Percentiles rank a stretch among this genome's conserved stretches.
Evolutionary conservation across 2,113 vertebrate genomes (phyloP).

Genomic region (Erythrocebus patas): DNA sequence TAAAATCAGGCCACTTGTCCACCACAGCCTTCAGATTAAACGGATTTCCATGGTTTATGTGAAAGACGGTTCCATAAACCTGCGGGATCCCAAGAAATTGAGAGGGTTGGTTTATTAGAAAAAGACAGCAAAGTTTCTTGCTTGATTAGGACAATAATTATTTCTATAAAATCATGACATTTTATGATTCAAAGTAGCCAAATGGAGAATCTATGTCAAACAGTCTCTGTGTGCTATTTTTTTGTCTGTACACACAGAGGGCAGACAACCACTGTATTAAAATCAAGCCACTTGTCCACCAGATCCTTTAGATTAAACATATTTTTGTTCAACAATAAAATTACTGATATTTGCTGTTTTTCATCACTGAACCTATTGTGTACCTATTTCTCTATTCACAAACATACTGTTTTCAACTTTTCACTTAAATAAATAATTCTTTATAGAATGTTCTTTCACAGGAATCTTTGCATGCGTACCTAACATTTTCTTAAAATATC

Average conservation of each 20-base stretch:
- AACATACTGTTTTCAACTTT: not conserved
- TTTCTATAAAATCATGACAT: not conserved
- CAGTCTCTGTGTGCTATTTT: not conserved
- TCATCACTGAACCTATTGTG: not conserved
- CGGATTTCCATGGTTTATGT: conserved; percentile 63
- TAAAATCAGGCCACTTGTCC: conserved; percentile 73
- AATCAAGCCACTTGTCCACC: conserved; percentile 72
- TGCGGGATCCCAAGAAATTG: not conserved
- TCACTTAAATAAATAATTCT: not conserved
- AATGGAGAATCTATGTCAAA: not conserved
- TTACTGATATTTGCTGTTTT: not conserved
- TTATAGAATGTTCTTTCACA: not conserved
- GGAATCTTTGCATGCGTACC: not conserved
- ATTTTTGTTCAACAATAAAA: conserved; percentile 19
- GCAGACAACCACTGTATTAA: conserved; percentile 59
- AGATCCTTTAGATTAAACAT: conserved; percentile 63
- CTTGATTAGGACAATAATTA: not conserved
- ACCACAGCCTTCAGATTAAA: conserved; percentile 67
- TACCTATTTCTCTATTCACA: not conserved
- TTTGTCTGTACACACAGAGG: not conserved
- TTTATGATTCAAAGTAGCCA: not conserved
- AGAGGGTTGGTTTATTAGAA: not conserved
- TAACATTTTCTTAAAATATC: not conserved
- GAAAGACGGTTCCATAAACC: conserved; percentile 65
- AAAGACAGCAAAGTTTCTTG: not conserved